Base-by-base conservation (phyloP, 2,113 vertebrate genomes). In the Cyprinodon tularosa region DNA sequence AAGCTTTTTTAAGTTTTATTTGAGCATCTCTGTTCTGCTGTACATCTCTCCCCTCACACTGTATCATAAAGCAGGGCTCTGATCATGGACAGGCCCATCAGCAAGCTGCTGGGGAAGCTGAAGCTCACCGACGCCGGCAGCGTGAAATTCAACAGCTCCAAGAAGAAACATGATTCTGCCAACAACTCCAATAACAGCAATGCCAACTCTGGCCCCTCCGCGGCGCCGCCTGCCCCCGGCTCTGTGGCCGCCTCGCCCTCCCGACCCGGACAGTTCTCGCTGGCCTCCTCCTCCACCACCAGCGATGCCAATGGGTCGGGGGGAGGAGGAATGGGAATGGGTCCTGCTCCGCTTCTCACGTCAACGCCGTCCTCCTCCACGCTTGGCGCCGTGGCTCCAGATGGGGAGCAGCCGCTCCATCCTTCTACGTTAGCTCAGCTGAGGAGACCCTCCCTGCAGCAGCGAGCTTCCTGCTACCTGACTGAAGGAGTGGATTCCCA, bases 41-140 rank as follows among this genome's bases (percentile, higher is more conserved):
- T 83, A 61, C 40, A 71, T 78, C 53, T 22, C 50, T 29, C 29
- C 29, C 50, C 76, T 69, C 72, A 90, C 85, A 91, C 90, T 90
- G 90, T 90, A 91, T 89, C 84, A 68, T 8, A 48, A 50, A 62
- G 66, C 38, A 57, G 29, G 62, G 62, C 69, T 71, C 76, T 20
- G 70, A 84, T 74, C 87, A 96, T 96, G 96, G 96, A 96, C 92
- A 91, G 93, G 60, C 91, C 96, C 5, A 95, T 96, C 71, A 96
- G 94, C 84, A 96, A 95, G 86, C 83, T 96, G 63, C 78, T 96
- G 88, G 95, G 93, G 83, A 96, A 96, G 89, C 86, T 96, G 74
- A 95, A 95, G 89, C 92, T 96, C 53, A 95, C 94, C 2, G 96
- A 96, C 89, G 95, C 95, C 0, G 94, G 95, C 75, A 96, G 95